Evolutionary conservation across 2,113 vertebrate genomes (phyloP), one percentile per base, ranked within the genome.

Genomic region (Ageneiosus marmoratus): DNA sequence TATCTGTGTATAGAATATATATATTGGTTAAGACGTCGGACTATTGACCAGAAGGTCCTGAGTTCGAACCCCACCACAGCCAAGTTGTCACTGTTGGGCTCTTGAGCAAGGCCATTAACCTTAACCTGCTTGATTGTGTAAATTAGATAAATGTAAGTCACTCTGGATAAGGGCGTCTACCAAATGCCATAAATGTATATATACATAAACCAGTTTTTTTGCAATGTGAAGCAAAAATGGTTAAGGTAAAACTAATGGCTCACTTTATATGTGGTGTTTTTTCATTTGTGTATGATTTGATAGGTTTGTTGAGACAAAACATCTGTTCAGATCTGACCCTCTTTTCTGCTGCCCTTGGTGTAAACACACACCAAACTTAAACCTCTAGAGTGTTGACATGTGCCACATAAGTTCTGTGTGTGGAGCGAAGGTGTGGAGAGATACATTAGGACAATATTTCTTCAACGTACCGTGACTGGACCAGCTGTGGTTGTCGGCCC

Each of bases 371-470:
- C 62, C 15, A n/a, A 70, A 70, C 69, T 77, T 77, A 85, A 82
- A 83, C 67, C 86, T 85, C 81, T 32, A 63, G 84, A 87, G 86
- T 83, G 83, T 83, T 83, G 81, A 83, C 84, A 83, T 81, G 84
- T 87, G 84, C 81, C 86, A 85, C 83, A 85, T 80, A 81, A 80
- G 84, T 87, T 87, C 86, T 85, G 34, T 34, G 73, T 78, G 77
- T 63, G 78, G 72, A 85, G 72, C 73, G 84, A 85, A 83, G 84
- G 86, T 87, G 86, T 83, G 83, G 46, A 24, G 60, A 83, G 77
- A 85, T 87, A 84, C 86, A 50, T 85, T 77, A 81, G 82, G 86
- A 87, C 84, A 87, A 85, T 62, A 74, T 77, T 87, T 85, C 77
- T 85, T 85, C 84, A 80, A 72, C 77, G 83, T 85, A 87, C 86